Conservation (phyloP, 2,888 invertebrate genomes). For the Alviniconcha strummeri region DNA sequence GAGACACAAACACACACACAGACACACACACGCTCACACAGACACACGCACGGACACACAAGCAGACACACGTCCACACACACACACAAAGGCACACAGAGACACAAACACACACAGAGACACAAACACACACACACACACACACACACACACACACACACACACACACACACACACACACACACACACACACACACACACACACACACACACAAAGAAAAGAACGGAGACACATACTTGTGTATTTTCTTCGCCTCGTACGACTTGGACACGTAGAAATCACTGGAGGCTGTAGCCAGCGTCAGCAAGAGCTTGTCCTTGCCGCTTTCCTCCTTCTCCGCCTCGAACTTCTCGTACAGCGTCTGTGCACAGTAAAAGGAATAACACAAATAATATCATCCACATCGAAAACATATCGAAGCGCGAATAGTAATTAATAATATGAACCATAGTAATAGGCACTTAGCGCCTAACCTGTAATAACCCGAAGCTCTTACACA, state of each 20-base stretch:
- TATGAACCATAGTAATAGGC: too few species aligned
- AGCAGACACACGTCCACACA: background rate
- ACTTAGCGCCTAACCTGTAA: too few species aligned
- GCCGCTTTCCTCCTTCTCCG: constrained; percentile 49
- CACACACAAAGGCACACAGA: background rate
- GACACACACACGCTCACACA: background rate
- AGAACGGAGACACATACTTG: constrained; percentile 47
- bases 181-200: constrained; percentile 3
- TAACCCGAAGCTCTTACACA: too few species aligned
- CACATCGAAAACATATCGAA: too few species aligned
- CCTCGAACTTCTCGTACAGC: constrained; percentile 51
- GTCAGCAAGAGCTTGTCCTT: constrained; percentile 57
- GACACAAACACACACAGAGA: background rate
- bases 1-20: background rate
- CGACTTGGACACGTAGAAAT: constrained; percentile 58
- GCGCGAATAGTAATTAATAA: too few species aligned
- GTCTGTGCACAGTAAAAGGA: constrained; percentile 42
- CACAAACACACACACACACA: background rate
- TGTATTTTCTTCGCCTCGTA: constrained; percentile 58
- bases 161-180: constrained; percentile 1
- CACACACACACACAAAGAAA: background rate
- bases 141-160: constrained; percentile 1
- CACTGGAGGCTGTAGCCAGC: constrained; percentile 61
- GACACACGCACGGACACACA: background rate
- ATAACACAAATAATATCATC: too few species aligned